Base-by-base conservation (phyloP, 2,797 vertebrate species). In the Pogoniulus pusillus region DNA sequence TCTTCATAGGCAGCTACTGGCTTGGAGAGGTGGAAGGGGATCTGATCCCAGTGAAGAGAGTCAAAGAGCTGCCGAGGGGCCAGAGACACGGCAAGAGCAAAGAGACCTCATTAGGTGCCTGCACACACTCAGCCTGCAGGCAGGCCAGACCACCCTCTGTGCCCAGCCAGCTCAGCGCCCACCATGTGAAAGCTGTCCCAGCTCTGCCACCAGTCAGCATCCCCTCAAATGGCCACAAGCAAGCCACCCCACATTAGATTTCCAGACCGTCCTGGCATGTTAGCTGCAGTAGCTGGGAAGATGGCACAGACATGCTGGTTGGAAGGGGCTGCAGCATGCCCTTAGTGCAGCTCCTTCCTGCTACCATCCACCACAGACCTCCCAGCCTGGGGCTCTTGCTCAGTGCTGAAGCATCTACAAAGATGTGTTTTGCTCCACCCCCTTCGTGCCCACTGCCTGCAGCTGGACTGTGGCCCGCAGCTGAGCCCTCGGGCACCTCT, bases 1-100 rank as follows among this genome's bases (percentile, higher is more conserved):
- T 99, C 99, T 93, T 99, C 98, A 1, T 99, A 99, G 8, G 99
- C 98, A 3, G 98, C 98, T 3, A 98, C 98, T 0, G 98, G 98
- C 91, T 97, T 98, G 22, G 98, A 97, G 4, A 98, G 97, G 62
- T 97, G 98, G 95, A 98, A 97, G 0, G 96, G 96, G 2, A 97
- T 98, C 32, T 97, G 96, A 29, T 98, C 97, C 1, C 97, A 91
- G 54, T 98, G 97, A 66, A 99, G 96, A 41, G 97, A 95, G 82
- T 99, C 99, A 92, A 99, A 98, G 89, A 99, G 97, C 99, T 99
- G 95, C 35, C 93, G 34, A 83, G 16, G 72, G 65, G 47, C 23
- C 70, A 76, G 41, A 82, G 69, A 10, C 1, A 6, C 8, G 22
- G 53, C 59, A 80, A 81, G 55, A 68, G 51, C 32, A 94, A 87